Evolutionary conservation across 2,797 vertebrate species (phyloP).

Genomic region (Tokudaia tokunoshimensis): DNA sequence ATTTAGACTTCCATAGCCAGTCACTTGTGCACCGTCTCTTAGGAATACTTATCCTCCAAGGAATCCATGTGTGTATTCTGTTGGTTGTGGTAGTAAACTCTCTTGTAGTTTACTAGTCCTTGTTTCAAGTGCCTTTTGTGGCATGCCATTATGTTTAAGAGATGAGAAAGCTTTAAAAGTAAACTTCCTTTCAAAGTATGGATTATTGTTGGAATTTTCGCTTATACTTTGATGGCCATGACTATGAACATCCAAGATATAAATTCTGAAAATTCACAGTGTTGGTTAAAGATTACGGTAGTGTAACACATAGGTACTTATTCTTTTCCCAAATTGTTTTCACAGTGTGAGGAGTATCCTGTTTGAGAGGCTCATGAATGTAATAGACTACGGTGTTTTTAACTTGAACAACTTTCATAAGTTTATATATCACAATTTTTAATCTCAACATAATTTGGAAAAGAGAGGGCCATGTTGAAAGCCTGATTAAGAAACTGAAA

Average conservation of each 20-base stretch:
- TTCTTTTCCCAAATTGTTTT: conserved; percentile 40
- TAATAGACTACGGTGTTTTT: background rate
- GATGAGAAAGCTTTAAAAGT: conserved; percentile 7
- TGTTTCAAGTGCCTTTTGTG: conserved; percentile 37
- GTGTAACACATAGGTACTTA: background rate
- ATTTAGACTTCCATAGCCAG: background rate
- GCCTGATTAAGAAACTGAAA: background rate
- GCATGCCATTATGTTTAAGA: background rate
- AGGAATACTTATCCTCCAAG: background rate
- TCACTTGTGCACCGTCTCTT: background rate
- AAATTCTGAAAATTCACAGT: background rate
- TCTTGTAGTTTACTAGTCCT: conserved; percentile 37
- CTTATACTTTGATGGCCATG: background rate
- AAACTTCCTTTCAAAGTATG: background rate
- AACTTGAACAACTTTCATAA: background rate
- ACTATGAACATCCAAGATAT: background rate
- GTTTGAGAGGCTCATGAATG: background rate
- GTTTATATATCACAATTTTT: background rate
- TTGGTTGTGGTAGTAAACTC: conserved; percentile 35
- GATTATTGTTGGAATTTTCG: background rate
- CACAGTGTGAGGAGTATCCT: background rate
- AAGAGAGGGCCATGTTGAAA: background rate
- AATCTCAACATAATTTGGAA: background rate
- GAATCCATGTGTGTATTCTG: background rate
- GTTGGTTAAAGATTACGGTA: background rate